Evolutionary conservation across 1,140 invertebrate genomes (phyloP).

Genomic region (Drosophila nigromelanica): DNA sequence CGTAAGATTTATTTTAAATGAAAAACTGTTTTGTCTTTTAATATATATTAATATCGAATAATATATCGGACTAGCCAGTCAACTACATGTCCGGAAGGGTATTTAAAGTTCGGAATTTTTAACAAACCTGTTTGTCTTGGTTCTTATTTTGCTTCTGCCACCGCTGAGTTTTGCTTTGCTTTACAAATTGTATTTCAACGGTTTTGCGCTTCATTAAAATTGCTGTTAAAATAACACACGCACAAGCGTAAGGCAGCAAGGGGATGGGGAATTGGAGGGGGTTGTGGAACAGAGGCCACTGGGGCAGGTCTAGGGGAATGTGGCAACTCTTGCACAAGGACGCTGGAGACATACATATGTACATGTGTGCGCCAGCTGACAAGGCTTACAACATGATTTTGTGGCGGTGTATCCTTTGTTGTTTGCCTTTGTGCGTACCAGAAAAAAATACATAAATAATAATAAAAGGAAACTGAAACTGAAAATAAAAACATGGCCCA

Average conservation of each 20-base stretch:
- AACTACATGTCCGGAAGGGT: too few species aligned
- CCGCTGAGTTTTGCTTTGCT: conserved; percentile 44
- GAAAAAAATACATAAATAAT: conserved; percentile 18
- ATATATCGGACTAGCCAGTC: too few species aligned
- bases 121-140: conserved; percentile 12
- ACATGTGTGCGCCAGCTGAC: conserved; percentile 52
- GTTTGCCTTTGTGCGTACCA: conserved; percentile 41
- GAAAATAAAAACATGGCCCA: conserved; percentile 37
- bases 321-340: conserved; percentile 60
- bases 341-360: conserved; percentile 45
- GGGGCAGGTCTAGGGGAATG: conserved; percentile 4
- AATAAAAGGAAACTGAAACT: conserved; percentile 46
- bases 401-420: conserved; percentile 72
- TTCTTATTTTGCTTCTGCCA: background rate
- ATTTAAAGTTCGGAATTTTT: too few species aligned
- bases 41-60: too few species aligned
- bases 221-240: conserved; percentile 81
- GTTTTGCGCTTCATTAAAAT: conserved; percentile 82
- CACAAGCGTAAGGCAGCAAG: conserved; percentile 42
- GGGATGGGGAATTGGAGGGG: background rate
- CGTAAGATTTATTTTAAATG: too few species aligned
- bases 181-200: conserved; percentile 81
- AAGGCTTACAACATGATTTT: conserved; percentile 81
- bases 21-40: too few species aligned
- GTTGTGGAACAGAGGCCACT: too few species aligned